Evolutionary conservation across 2,113 vertebrate genomes (phyloP).

Genomic region (Atractosteus spatula): DNA sequence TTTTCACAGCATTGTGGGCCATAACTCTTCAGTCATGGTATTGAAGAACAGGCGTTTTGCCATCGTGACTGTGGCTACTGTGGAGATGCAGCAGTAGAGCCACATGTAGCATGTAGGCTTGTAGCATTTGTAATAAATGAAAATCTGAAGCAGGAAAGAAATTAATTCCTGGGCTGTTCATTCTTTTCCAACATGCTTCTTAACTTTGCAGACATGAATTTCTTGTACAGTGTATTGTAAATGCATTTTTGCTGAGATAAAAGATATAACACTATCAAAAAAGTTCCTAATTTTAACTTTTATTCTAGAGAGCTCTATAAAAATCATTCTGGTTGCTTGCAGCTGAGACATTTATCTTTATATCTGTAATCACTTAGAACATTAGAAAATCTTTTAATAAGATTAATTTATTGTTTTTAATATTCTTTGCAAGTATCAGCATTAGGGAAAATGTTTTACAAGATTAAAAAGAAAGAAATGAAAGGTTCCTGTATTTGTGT

Average conservation of each 20-base stretch:
- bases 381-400: constrained; percentile 19
- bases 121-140: constrained; percentile 2
- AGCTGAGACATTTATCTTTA: constrained; percentile 1
- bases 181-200: neutral
- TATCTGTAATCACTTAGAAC: constrained; percentile 28
- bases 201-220: neutral
- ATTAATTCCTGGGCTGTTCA: neutral
- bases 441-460: constrained; percentile 41
- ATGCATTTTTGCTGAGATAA: neutral
- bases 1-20: neutral
- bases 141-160: neutral
- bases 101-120: neutral
- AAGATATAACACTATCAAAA: neutral
- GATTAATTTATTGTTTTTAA: constrained; percentile 45
- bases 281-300: constrained; percentile 1
- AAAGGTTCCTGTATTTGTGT: constrained; percentile 22
- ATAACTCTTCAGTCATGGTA: neutral
- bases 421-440: constrained; percentile 31
- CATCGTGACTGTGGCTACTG: neutral
- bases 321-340: constrained; percentile 5
- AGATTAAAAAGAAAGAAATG: constrained; percentile 17
- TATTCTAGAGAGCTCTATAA: constrained; percentile 1
- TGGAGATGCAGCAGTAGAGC: neutral
- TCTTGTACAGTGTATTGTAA: constrained; percentile 3
- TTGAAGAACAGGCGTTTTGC: neutral